A percentile compares a stretch with the other conserved stretches of the same genome.
Conservation (phyloP, 1,140 invertebrate genomes). For the Limonius californicus region DNA sequence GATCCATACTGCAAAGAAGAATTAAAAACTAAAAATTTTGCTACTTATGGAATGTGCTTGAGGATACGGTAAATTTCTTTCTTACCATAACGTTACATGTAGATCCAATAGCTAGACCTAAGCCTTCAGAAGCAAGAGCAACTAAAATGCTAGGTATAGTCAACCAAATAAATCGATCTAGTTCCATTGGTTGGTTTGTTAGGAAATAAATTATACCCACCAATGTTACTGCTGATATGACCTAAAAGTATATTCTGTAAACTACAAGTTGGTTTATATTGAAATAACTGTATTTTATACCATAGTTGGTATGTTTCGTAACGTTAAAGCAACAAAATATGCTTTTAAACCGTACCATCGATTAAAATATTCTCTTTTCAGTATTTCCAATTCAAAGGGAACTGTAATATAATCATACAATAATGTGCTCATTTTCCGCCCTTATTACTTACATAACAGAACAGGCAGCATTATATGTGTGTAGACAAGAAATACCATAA, state of each 20-base stretch:
- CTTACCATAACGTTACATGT: slow-evolving; percentile 45
- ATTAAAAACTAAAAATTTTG: not conserved
- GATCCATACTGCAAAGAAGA: not conserved
- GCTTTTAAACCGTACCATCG: slow-evolving; percentile 89
- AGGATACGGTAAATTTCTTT: slow-evolving; percentile 17
- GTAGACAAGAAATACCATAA: slow-evolving; percentile 60
- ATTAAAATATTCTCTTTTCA: slow-evolving; percentile 89
- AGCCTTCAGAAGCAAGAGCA: slow-evolving; percentile 46
- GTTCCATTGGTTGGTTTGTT: slow-evolving; percentile 46
- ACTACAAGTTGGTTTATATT: too few relatives aligned
- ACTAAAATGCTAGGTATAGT: slow-evolving; percentile 34
- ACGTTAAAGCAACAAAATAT: slow-evolving; percentile 80
- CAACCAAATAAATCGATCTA: slow-evolving; percentile 43
- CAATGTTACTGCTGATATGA: too few relatives aligned
- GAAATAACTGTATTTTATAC: slow-evolving; percentile 49
- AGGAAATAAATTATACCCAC: too few relatives aligned
- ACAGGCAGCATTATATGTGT: slow-evolving; percentile 59
- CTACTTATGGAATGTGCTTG: too few relatives aligned
- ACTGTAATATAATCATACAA: too few relatives aligned
- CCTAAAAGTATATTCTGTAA: too few relatives aligned
- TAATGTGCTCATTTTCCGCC: too few relatives aligned
- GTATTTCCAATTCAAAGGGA: slow-evolving; percentile 78
- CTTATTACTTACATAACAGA: slow-evolving; percentile 54
- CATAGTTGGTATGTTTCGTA: slow-evolving; percentile 67
- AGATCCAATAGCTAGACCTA: slow-evolving; percentile 49